These are phyloP conservation scores for Tipula vernalis DNA, from an alignment of 2,888 invertebrate species.

Conservation along the genomic window DNA sequence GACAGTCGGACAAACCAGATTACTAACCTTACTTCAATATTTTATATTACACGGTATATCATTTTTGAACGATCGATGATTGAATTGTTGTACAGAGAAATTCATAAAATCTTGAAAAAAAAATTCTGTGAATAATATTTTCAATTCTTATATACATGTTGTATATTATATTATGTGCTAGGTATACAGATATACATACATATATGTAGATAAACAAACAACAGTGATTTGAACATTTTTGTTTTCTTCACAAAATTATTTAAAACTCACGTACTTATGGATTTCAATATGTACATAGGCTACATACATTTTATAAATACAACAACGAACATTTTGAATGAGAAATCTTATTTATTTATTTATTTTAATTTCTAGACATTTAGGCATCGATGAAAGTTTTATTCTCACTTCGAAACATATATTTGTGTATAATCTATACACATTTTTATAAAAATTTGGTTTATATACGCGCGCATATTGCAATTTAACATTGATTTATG, in stretches of 20 bases:
- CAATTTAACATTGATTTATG: background rate
- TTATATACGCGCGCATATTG: background rate
- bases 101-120: too few relatives aligned
- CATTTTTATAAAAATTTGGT: background rate
- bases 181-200: background rate
- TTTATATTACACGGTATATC: too few relatives aligned
- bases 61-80: background rate
- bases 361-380: background rate
- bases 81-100: background rate
- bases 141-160: background rate
- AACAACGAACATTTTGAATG: background rate
- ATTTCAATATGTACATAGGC: background rate
- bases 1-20: too few relatives aligned
- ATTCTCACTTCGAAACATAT: background rate
- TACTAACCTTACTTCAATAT: too few relatives aligned
- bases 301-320: background rate
- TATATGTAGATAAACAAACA: background rate
- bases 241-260: background rate
- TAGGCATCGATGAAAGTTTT: background rate
- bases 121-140: background rate
- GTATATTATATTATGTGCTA: background rate
- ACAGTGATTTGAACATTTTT: background rate
- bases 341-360: background rate
- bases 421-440: background rate
- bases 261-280: background rate